Evolutionary conservation across 2,888 invertebrate genomes (phyloP).

Genomic region (Drosophila buzzatii): DNA sequence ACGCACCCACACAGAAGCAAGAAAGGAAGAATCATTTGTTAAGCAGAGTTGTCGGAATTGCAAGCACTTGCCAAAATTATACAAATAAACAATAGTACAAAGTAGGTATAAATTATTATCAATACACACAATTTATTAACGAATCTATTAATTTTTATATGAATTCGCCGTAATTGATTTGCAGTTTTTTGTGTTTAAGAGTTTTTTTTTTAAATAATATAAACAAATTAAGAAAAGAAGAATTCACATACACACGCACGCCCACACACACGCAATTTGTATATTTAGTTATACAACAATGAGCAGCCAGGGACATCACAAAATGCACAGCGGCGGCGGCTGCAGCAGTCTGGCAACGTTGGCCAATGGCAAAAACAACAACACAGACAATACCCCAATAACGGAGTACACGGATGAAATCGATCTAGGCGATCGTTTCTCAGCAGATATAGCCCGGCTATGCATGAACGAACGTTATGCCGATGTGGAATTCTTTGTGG

Average conservation of each 20-base stretch:
- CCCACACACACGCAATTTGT: neutral
- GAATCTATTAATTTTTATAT: neutral
- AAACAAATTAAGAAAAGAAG: neutral
- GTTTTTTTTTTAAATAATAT: neutral
- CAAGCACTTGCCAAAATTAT: constrained; percentile 1
- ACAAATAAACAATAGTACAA: constrained; percentile 2
- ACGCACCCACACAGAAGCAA: neutral
- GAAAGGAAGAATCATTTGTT: constrained; percentile 15
- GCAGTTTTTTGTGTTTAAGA: neutral
- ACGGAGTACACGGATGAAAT: constrained; percentile 87
- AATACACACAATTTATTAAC: no score
- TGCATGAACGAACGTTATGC: constrained; percentile 95
- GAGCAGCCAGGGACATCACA: constrained; percentile 85
- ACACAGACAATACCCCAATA: constrained; percentile 14
- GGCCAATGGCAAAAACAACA: constrained; percentile 82
- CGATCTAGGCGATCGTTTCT: constrained; percentile 89
- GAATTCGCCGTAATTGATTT: constrained; percentile 8
- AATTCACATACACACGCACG: neutral
- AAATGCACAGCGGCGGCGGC: constrained; percentile 86
- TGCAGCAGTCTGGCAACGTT: constrained; percentile 60
- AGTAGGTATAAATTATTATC: constrained; percentile 7
- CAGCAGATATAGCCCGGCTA: constrained; percentile 93
- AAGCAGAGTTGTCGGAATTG: constrained; percentile 2
- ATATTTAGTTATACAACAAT: constrained; percentile 63
- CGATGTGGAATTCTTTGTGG: constrained; percentile 95